A percentile compares a stretch with the other conserved stretches of the same genome.
phyloP scores from a whole-genome alignment of 2,797 vertebrate species.

The Chrysocyon brachyurus region DNA sequence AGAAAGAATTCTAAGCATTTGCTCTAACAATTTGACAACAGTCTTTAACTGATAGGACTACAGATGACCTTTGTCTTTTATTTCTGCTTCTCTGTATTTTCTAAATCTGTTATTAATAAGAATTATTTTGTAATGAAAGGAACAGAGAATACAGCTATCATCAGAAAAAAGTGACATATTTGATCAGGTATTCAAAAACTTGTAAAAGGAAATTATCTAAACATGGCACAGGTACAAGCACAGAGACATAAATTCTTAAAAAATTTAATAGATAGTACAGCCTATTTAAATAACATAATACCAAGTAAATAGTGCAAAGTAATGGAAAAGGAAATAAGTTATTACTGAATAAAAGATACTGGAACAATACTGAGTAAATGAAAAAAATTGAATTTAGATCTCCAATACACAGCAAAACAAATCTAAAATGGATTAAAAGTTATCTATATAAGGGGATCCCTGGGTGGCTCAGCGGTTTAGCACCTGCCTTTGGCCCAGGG shows the following conservation, averaged over 20 bases:
- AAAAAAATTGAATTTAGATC: neutral
- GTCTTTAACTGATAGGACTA: neutral
- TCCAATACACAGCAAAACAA: neutral
- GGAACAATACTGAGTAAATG: neutral
- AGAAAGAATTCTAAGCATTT: neutral
- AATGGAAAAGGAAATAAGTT: neutral
- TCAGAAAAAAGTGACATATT: neutral
- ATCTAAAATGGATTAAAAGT: neutral
- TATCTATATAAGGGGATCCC: neutral
- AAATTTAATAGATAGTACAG: neutral
- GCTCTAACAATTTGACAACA: neutral
- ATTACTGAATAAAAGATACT: neutral
- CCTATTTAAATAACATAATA: neutral
- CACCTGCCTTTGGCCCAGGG: too few relatives aligned
- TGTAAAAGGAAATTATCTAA: neutral
- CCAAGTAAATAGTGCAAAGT: neutral
- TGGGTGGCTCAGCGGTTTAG: too few relatives aligned
- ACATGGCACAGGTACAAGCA: neutral
- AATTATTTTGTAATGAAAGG: neutral
- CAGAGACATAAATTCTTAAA: neutral
- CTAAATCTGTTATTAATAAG: neutral
- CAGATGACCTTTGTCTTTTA: neutral
- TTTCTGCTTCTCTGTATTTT: neutral
- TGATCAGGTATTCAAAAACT: slow-evolving; percentile 2
- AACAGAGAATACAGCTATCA: neutral